These are phyloP conservation scores for Lochmaea crataegi DNA, from an alignment of 2,888 invertebrate species.

Conservation along the genomic window DNA sequence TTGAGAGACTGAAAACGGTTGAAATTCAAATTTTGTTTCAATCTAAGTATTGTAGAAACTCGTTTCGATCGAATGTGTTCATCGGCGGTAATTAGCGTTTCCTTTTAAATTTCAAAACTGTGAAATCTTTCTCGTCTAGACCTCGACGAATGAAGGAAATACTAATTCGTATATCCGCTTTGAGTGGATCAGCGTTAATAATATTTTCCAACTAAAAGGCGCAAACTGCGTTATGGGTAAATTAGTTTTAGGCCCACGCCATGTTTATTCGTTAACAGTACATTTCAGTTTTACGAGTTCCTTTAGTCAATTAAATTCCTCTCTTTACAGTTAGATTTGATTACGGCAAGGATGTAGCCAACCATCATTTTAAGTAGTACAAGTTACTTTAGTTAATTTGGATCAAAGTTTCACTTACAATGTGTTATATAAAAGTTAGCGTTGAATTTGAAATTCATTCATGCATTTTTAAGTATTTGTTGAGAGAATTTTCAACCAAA, in stretches of 20 bases:
- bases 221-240: slow-evolving; percentile 27
- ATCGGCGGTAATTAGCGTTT: not conserved
- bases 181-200: slow-evolving; percentile 35
- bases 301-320: slow-evolving; percentile 38
- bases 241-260: slow-evolving; percentile 36
- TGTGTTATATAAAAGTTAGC: too few species aligned
- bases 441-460: too few species aligned
- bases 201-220: slow-evolving; percentile 43
- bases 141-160: slow-evolving; percentile 39
- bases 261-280: slow-evolving; percentile 35
- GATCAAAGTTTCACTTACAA: not conserved
- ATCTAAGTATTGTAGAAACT: too few species aligned
- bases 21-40: too few species aligned
- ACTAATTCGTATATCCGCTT: slow-evolving; percentile 41
- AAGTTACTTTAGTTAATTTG: not conserved
- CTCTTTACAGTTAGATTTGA: slow-evolving; percentile 30
- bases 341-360: slow-evolving; percentile 34
- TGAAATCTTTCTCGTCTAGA: slow-evolving; percentile 36
- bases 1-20: too few species aligned
- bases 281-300: slow-evolving; percentile 43
- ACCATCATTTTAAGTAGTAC: not conserved
- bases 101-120: slow-evolving; percentile 2
- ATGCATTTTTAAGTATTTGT: too few species aligned
- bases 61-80: not conserved
- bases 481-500: too few species aligned